Percentiles rank a stretch among this genome's conserved stretches.
Evolutionary conservation across 2,797 vertebrate species (phyloP).

Genomic region (Furcifer pardalis): DNA sequence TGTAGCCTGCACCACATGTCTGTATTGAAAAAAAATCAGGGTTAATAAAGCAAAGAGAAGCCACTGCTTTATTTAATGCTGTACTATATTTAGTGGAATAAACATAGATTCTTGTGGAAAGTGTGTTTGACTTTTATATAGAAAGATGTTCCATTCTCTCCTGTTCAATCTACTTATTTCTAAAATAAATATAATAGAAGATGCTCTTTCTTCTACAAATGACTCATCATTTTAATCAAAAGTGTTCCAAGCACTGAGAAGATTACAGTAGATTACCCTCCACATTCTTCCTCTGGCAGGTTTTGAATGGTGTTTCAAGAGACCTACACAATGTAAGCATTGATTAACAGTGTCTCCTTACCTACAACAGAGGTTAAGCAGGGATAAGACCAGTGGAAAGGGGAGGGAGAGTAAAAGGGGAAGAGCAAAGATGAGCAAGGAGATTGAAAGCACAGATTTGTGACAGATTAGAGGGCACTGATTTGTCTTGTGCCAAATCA

Average conservation of each 20-base stretch:
- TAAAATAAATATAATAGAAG: conserved; percentile 52
- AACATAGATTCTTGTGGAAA: conserved; percentile 15
- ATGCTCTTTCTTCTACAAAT: conserved; percentile 57
- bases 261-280: conserved; percentile 65
- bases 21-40: neutral
- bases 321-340: conserved; percentile 64
- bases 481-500: conserved; percentile 42
- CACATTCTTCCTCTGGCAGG: conserved; percentile 65
- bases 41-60: neutral
- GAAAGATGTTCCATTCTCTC: neutral
- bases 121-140: conserved; percentile 17
- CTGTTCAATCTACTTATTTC: conserved; percentile 36
- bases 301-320: conserved; percentile 70
- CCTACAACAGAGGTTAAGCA: conserved; percentile 72
- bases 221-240: conserved; percentile 65
- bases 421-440: conserved; percentile 12
- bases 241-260: conserved; percentile 57
- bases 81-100: conserved; percentile 25
- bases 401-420: conserved; percentile 38
- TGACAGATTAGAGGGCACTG: conserved; percentile 48
- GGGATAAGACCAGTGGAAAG: conserved; percentile 60
- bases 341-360: conserved; percentile 73
- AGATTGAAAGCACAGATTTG: conserved; percentile 50
- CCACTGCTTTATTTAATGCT: neutral
- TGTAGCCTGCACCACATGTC: too few species aligned